Base-by-base conservation (phyloP, 2,888 invertebrate species). In the Perizoma flavofasciatum region DNA sequence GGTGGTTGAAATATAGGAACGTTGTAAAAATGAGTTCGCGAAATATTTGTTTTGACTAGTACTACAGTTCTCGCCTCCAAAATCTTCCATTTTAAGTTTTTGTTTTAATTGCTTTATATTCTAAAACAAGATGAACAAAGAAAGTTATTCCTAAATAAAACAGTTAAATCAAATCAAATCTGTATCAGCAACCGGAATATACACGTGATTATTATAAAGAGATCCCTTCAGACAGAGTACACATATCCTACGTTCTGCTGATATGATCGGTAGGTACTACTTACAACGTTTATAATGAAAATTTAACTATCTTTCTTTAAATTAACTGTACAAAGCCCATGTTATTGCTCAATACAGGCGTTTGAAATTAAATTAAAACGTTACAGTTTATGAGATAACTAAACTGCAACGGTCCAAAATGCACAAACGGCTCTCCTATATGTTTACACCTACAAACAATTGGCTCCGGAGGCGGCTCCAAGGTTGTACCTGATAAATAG, bases 401-500 rank as follows among this genome's bases (percentile, higher is more conserved):
- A 40, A 49, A 50, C 41, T 57, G 52, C 48, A 63, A 49, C 46
- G 44, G 52, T 59, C 41, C 61, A 63, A 64, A 75, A 74, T 69
- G 74, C 72, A 72, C 37, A 75, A 73, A 46, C 41, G 45, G 74
- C 81, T 69, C 78, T 83, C 77, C 77, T 80, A 77, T 79, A 70
- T 68, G 22, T 22, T 73, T 77, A 82, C 78, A 73, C 69, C 68
- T 71, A 71, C 61, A 61, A 72, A 69, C 71, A 76, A 86, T 89
- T 85, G 76, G 86, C 83, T 86, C 82, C 85, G 81, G 76, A 81
- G 81, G 76, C 69, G 70, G 67, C 70, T 64, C 73, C 89, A 90
- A 90, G 90, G 91, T 74, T 79, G 75, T 61, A 59, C 59, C 79
- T 81, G 83, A 83, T 86, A 86, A 86, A 85, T 82, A 79, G 74